phyloP scores from a whole-genome alignment of 2,888 invertebrate genomes.

The Tenthredo distinguenda region DNA sequence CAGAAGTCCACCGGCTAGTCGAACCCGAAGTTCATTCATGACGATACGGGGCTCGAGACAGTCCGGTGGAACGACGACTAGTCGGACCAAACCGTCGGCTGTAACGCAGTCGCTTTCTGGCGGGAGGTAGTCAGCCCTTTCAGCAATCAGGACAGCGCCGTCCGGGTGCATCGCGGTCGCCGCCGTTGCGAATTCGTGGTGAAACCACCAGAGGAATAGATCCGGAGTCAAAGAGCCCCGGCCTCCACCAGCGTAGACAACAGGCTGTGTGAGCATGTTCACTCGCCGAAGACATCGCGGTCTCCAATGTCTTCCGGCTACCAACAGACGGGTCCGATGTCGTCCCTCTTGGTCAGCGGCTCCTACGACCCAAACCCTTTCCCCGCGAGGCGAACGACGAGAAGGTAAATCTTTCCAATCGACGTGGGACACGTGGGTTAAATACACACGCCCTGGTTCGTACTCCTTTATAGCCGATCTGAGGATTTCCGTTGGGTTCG shows the following conservation, averaged over 20 bases:
- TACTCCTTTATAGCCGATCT: conserved; percentile 70
- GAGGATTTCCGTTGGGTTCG: conserved; percentile 60
- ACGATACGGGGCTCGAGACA: conserved; percentile 70
- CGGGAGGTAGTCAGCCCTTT: conserved; percentile 75
- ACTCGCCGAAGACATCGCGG: conserved; percentile 77
- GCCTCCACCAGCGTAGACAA: conserved; percentile 79
- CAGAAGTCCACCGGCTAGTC: conserved; percentile 72
- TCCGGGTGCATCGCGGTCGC: conserved; percentile 77
- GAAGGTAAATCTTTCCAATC: conserved; percentile 78
- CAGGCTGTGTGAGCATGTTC: conserved; percentile 79
- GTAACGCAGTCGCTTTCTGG: conserved; percentile 73
- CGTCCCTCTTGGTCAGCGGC: conserved; percentile 78
- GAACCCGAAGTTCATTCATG: conserved; percentile 74
- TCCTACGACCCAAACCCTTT: conserved; percentile 75
- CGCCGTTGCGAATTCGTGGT: conserved; percentile 78
- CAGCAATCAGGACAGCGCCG: conserved; percentile 76
- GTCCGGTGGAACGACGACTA: conserved; percentile 70
- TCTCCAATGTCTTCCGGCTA: conserved; percentile 78
- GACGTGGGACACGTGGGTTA: conserved; percentile 76
- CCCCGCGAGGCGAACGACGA: conserved; percentile 60
- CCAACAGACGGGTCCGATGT: conserved; percentile 78
- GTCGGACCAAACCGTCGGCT: conserved; percentile 74
- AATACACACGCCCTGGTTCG: conserved; percentile 76
- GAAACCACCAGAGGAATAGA: conserved; percentile 79
- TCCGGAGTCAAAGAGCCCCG: conserved; percentile 77